These are phyloP conservation scores for Noctilio leporinus DNA, from an alignment of 2,113 vertebrate genomes.

Conservation along the genomic window DNA sequence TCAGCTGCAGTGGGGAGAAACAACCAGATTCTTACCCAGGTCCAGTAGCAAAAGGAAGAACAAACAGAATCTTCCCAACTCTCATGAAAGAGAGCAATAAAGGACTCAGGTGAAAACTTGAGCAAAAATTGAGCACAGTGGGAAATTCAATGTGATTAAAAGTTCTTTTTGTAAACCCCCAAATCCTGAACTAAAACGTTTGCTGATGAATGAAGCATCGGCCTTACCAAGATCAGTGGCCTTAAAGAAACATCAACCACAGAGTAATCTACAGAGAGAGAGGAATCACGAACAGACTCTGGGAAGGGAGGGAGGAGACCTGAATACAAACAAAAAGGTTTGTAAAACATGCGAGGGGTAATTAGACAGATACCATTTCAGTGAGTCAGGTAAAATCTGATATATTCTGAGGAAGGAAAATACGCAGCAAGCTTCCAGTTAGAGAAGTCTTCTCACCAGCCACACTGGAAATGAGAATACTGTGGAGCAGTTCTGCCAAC, in stretches of 20 bases:
- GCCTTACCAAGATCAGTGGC: not conserved
- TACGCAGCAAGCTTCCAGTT: not conserved
- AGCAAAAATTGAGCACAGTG: not conserved
- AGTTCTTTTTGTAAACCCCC: not conserved
- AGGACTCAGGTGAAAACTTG: not conserved
- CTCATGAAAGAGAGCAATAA: not conserved
- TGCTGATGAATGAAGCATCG: not conserved
- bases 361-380: not conserved
- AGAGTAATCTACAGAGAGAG: not conserved
- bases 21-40: not conserved
- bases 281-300: not conserved
- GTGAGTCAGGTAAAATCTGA: not conserved
- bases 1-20: not conserved
- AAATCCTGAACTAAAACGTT: not conserved
- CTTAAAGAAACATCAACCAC: not conserved
- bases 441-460: not conserved
- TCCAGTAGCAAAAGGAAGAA: not conserved
- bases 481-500: not conserved
- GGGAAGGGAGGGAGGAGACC: not conserved
- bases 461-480: not conserved
- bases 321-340: not conserved
- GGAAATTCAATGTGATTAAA: not conserved
- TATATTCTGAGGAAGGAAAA: not conserved
- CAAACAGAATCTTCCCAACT: not conserved
- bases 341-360: not conserved